Base-by-base conservation (phyloP, 2,888 invertebrate genomes). In the Drosophila anomalata region DNA sequence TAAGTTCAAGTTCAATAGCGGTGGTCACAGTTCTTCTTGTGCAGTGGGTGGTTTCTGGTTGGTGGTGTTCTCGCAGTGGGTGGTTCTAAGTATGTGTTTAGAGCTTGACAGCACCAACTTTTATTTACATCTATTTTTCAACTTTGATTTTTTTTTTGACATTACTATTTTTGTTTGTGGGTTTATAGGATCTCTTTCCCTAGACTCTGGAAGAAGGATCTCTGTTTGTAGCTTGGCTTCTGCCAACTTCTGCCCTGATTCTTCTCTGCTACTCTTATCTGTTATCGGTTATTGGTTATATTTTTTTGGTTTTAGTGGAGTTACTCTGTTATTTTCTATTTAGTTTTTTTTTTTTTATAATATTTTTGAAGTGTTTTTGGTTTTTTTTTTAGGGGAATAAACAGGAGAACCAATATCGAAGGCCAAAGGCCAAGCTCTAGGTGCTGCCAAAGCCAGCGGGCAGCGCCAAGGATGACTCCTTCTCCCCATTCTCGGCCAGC, bases 401-500 rank as follows among this genome's bases (percentile, higher is more conserved):
- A 88, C 92, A 92, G 74, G 92, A 92, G 84, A 92, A 92, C 79
- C 91, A 89, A 88, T 92, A 90, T 89, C 91, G 91, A 84, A 90
- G 90, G 90, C 92, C 92, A 85, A 89, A 90, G 88, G 90, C 87
- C 89, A 89, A 89, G 89, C 89, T 87, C 85, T 83, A 83, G 75
- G 87, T 81, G 54, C 87, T 83, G 79, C 85, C 85, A 65, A 77
- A 73, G 48, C 67, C 77, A 53, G 70, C 59, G 42, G 70, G 55
- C 24, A 71, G 79, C 47, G 65, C 55, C 62, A 78, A 58, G n/a
- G 81, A 71, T 48, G 68, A 66, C 51, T 91, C 91, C 86, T 89
- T 91, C 67, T 91, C 91, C 92, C 94, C 94, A 92, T 94, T 94
- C 92, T 94, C 93, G 90, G 94, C 93, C 90, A 82, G 51, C 46